Evolutionary conservation across 2,797 vertebrate species (phyloP), one percentile per base, ranked within the genome.

Genomic region (Acanthurus lineatus): DNA sequence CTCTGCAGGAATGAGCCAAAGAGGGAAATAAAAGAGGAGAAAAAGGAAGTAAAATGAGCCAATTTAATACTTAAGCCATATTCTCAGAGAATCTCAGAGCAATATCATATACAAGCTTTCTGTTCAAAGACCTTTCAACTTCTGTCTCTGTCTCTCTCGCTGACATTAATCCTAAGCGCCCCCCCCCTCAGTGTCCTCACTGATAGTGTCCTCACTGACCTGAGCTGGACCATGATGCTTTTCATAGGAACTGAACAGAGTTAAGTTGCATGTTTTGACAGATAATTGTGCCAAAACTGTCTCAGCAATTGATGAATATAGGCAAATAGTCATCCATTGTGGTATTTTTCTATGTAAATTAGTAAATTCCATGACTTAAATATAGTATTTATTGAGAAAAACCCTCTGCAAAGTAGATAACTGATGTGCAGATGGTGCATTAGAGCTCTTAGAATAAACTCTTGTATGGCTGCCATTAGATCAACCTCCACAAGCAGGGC

Each of bases 151-250:
- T 57, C 42, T 70, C 51, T 60, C 48, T 49, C 3, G 5, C 44
- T 17, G 35, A 72, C 76, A 81, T 79, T 76, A 77, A 83, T 85
- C 85, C 79, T 25, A 65, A 65, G 22, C 10, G 45, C 52, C 28
- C 5, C 60, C 54, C 9, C 0, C 62, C 53, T 3, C 25, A 25
- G 25, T 25, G 25, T 25, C 25, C 25, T 25, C 25, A 25, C 25
- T 25, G 25, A 25, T 25, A 20, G 52, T 9, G 58, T 76, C 76
- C 71, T 67, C 78, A 0, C 22, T 79, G 78, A 83, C 76, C 67
- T n/a, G n/a, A 62, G 5, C 70, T 12, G 60, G 48, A 65, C 20
- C 35, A 58, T 4, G 20, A 57, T 15, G n/a, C 52, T 73, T 54
- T 66, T 51, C 65, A 67, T 40, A 42, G 42, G 12, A 76, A 48